These are phyloP conservation scores for Lasioglossum villosulum DNA, from an alignment of 2,888 invertebrate species.

Conservation along the genomic window DNA sequence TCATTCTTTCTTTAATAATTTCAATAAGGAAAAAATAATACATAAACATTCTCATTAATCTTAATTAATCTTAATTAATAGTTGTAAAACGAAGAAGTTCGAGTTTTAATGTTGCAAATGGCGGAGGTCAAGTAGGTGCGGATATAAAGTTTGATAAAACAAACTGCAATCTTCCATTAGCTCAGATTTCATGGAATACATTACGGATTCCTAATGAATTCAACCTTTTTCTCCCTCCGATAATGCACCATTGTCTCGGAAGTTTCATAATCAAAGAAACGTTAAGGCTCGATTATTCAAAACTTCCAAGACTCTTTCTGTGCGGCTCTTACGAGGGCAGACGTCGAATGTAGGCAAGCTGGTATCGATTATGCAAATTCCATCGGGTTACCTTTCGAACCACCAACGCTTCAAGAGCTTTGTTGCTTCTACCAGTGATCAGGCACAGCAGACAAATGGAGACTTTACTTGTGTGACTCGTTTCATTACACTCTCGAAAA, in stretches of 20 bases:
- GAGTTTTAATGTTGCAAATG: not conserved
- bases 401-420: not conserved
- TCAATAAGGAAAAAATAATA: too few species aligned
- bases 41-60: too few species aligned
- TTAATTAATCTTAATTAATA: too few species aligned
- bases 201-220: not conserved
- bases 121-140: not conserved
- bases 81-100: too few species aligned
- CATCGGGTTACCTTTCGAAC: conserved; percentile 1
- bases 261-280: conserved; percentile 4
- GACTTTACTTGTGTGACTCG: conserved; percentile 9
- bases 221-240: not conserved
- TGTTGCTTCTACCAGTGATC: not conserved
- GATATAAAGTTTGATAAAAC: not conserved
- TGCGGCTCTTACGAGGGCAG: not conserved
- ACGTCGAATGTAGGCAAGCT: conserved; percentile 18
- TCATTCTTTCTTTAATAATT: too few species aligned
- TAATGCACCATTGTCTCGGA: not conserved
- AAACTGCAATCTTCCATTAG: not conserved
- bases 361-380: conserved; percentile 50
- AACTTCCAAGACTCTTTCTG: not conserved
- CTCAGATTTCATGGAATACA: not conserved
- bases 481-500: not conserved
- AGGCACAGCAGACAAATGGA: conserved; percentile 24
- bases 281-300: conserved; percentile 5